These are phyloP conservation scores for Tanypteryx hageni DNA, from an alignment of 2,888 invertebrate genomes.

Conservation along the genomic window DNA sequence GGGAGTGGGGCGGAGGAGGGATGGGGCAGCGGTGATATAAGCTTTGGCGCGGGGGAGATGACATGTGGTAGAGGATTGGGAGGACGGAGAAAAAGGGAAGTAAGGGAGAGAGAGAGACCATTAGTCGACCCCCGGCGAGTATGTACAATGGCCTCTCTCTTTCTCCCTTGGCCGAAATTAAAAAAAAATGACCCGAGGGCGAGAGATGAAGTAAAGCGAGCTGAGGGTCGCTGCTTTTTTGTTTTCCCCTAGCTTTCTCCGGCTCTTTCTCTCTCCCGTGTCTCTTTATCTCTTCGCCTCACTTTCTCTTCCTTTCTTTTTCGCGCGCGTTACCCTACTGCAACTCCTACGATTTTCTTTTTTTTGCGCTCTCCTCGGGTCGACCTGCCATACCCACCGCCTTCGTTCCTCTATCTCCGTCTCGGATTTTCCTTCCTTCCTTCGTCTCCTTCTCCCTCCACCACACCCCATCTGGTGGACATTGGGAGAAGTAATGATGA, in stretches of 20 bases:
- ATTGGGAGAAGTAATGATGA: slow-evolving; percentile 8
- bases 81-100: background rate
- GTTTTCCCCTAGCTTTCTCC: background rate
- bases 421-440: too few species aligned
- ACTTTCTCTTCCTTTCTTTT: background rate
- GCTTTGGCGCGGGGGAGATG: background rate
- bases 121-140: background rate
- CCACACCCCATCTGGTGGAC: slow-evolving; percentile 8
- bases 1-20: background rate
- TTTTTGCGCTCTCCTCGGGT: background rate
- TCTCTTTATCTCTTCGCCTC: background rate
- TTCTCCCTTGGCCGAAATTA: background rate
- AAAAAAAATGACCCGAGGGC: background rate
- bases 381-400: background rate
- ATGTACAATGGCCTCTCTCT: background rate
- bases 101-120: background rate
- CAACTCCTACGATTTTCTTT: too few species aligned
- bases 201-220: background rate
- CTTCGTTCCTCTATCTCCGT: too few species aligned
- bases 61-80: background rate
- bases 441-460: background rate
- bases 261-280: background rate
- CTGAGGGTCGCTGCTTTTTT: too few species aligned
- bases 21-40: background rate
- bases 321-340: too few species aligned